Evolutionary conservation across 2,888 invertebrate genomes (phyloP), one percentile per base, ranked within the genome.

Genomic region (Andrena haemorrhoa): DNA sequence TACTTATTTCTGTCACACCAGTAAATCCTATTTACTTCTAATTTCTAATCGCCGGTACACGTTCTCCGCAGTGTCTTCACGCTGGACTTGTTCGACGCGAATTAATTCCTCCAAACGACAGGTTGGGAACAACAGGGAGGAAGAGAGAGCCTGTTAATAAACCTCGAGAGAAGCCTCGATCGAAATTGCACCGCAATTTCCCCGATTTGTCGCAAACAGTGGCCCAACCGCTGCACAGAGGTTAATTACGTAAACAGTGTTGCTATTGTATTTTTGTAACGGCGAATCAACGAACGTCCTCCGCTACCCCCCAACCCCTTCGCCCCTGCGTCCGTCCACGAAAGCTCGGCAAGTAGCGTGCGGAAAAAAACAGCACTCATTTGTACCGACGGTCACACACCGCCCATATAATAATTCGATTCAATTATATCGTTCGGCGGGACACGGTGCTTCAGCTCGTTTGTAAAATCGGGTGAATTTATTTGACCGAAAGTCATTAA

Each of bases 401-500:
- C 10, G 47, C 47, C 47, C 64, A 53, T 69, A 79, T 73, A 78
- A 79, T 79, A 73, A 81, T 81, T 81, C 73, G 68, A 78, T 80
- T 81, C 68, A 79, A 81, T 78, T 81, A 81, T 72, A 73, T 78
- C 53, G 56, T 69, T 64, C 68, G 63, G n/a, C 66, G 74, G 35
- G 47, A 47, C 70, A 29, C 23, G 56, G 33, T 64, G 41, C 20
- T 66, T 51, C 51, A 49, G 12, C 63, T 78, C 80, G 74, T 81
- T 74, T 70, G 65, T 56, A 66, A 77, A 79, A 73, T 79, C 78
- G 63, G 66, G 78, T 58, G 66, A 61, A 73, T 81, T 74, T 70
- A 81, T 81, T 79, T 69, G 70, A 66, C 79, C 79, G 74, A 69
- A 64, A 69, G 65, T 80, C 75, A 71, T 79, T 79, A 79, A 82